Evolutionary conservation across 2,113 vertebrate species (phyloP).

Genomic region (Capra hircus): DNA sequence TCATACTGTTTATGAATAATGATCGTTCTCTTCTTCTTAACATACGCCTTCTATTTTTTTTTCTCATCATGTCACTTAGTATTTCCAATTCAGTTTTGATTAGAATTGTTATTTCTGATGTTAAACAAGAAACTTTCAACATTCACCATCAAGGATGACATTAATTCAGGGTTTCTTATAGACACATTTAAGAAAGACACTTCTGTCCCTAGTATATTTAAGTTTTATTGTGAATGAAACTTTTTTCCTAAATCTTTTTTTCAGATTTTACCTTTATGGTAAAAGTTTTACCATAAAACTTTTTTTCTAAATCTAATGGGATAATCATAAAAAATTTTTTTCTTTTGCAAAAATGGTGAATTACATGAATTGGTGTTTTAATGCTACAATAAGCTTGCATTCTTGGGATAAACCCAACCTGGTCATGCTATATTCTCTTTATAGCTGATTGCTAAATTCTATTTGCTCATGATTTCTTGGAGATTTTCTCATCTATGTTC

Average conservation of each 20-base stretch:
- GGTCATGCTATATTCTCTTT: neutral
- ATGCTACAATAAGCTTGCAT: neutral
- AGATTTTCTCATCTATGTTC: neutral
- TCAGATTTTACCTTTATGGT: neutral
- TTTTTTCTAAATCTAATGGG: neutral
- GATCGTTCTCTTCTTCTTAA: neutral
- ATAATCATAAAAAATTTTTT: neutral
- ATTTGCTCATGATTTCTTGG: neutral
- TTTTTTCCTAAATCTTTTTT: neutral
- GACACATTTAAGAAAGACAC: neutral
- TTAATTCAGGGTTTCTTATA: neutral
- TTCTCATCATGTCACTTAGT: neutral
- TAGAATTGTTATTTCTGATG: neutral
- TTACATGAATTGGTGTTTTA: neutral
- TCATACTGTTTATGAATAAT: neutral
- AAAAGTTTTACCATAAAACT: neutral
- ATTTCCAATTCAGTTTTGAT: neutral
- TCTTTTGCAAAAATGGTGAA: neutral
- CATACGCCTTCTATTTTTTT: neutral
- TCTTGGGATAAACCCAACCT: neutral
- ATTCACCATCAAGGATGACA: neutral
- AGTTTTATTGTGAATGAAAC: neutral
- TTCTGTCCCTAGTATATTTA: neutral
- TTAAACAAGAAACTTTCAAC: neutral
- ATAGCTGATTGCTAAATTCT: neutral